Evolutionary conservation across 1,140 invertebrate genomes (phyloP).

Genomic region (Antheraea mylitta): DNA sequence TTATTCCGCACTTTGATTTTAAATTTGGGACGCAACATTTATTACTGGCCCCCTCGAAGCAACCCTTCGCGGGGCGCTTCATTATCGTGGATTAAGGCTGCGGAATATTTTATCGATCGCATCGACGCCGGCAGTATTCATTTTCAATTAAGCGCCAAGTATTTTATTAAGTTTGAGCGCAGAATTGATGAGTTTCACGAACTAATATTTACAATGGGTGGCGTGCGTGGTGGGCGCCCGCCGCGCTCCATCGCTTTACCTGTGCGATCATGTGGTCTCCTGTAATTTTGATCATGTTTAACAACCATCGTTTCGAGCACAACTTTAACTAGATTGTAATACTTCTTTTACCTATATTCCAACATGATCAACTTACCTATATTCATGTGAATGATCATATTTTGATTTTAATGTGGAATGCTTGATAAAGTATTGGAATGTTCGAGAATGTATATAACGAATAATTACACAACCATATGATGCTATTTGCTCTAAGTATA

Average conservation of each 20-base stretch:
- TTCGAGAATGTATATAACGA: too few relatives aligned
- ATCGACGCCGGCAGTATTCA: conserved; percentile 70
- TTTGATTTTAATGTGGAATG: too few relatives aligned
- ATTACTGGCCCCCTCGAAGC: conserved; percentile 66
- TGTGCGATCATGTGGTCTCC: conserved; percentile 34
- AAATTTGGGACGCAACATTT: conserved; percentile 77
- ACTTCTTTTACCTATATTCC: background rate
- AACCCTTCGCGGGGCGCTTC: conserved; percentile 71
- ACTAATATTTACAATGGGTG: conserved; percentile 76
- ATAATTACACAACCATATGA: too few relatives aligned
- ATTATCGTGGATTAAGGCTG: conserved; percentile 77
- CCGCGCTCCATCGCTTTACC: conserved; percentile 26
- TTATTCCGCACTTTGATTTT: conserved; percentile 78
- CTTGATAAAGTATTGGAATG: too few relatives aligned
- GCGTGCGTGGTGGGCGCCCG: conserved; percentile 43
- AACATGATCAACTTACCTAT: background rate
- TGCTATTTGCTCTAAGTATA: too few relatives aligned
- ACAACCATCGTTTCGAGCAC: background rate
- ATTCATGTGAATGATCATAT: too few relatives aligned
- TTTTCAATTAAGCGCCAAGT: conserved; percentile 79
- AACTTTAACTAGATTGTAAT: background rate
- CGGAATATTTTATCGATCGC: conserved; percentile 76
- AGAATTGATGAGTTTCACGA: conserved; percentile 77
- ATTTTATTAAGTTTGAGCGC: conserved; percentile 77
- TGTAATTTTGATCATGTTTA: conserved; percentile 6